Evolutionary conservation across 2,113 vertebrate genomes (phyloP).

Genomic region (sheep (Ovis aries)): ARS-UI_Ramb_v3.0 NC_056068.1:72274001-72274500

Average conservation of each 20-base stretch:
- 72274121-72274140: background rate
- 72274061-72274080: background rate
- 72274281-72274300: background rate
- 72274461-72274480: background rate
- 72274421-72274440: background rate
- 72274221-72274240: background rate
- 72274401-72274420: background rate
- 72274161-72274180: background rate
- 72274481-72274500: background rate
- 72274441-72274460: background rate
- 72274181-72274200: background rate
- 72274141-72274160: background rate
- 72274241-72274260: background rate
- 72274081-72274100: background rate
- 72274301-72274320: slow-evolving; percentile 34
- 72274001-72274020: background rate
- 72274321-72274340: slow-evolving; percentile 60
- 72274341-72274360: background rate
- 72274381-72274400: background rate
- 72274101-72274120: background rate
- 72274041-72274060: background rate
- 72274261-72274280: background rate
- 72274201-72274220: background rate
- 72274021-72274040: background rate
- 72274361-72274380: background rate